Base-by-base conservation (phyloP, 1,140 invertebrate genomes). In the Zaprionus davidi region DNA sequence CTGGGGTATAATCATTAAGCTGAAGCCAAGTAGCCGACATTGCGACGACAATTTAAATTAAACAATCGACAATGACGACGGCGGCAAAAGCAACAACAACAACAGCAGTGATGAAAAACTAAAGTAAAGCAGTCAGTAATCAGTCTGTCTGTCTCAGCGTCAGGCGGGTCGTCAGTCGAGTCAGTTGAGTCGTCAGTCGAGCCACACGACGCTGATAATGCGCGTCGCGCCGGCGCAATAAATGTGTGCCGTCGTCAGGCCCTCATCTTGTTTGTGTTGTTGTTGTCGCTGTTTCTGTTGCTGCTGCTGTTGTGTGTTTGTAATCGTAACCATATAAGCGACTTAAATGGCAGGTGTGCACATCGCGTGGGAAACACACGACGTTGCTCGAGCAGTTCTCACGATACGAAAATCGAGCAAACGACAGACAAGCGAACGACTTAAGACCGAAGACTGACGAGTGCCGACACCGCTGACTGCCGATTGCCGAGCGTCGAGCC, bases 311-410 rank as follows among this genome's bases (percentile, higher is more conserved):
- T 70, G 55, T 75, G 79, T 83, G 81, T 83, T 65, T 90, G 85
- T 90, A 90, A 90, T 90, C 85, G 85, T 82, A 90, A 90, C 85
- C 85, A 90, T 90, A 90, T 90, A 90, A 90, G 85, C 86, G 86
- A 82, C 85, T 90, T 90, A 86, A 92, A 86, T 92, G 91, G 91
- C 91, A 92, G 91, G 91, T 92, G 91, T 92, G 91, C 91, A 90
- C 91, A 88, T 92, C 91, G 91, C 91, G 91, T 92, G 91, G 91
- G 91, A 92, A 92, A 92, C 91, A 92, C 91, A 92, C 91, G 91
- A 92, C 91, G 91, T 81, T 77, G 69, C 84, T 80, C 79, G 81
- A 90, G 90, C 81, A 76, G 91, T 92, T 92, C 91, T 92, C 91
- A 92, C 91, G 91, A 91, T 92, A 91, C 74, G 79, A 90, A 92